phyloP scores from a whole-genome alignment of 1,140 invertebrate genomes.

The Drosophila kepulauana region DNA sequence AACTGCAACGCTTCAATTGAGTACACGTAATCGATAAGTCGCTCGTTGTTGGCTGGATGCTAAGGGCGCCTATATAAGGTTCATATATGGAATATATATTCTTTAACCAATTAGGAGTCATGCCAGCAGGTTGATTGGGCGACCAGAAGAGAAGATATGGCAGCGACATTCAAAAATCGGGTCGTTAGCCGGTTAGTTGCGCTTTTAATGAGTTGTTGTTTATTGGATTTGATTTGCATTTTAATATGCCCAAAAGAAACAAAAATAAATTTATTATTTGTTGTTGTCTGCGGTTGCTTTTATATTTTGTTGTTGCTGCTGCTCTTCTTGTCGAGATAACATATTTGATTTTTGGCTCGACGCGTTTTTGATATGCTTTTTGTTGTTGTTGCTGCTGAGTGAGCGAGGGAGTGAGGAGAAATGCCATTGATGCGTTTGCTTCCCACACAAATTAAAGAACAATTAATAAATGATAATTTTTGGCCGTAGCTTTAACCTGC shows the following conservation, averaged over 20 bases:
- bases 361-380: conserved; percentile 3
- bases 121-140: conserved; percentile 8
- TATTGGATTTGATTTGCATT: conserved; percentile 77
- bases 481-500: not conserved
- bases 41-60: not conserved
- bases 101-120: conserved; percentile 13
- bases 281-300: conserved; percentile 51
- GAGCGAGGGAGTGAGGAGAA: not conserved
- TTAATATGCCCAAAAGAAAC: conserved; percentile 44
- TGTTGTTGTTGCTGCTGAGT: no score
- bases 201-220: conserved; percentile 80
- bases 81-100: not conserved
- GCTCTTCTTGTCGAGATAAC: conserved; percentile 8
- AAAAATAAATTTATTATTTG: conserved; percentile 66
- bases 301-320: not conserved
- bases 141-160: not conserved
- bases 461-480: conserved; percentile 81
- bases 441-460: conserved; percentile 82
- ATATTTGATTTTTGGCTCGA: conserved; percentile 18
- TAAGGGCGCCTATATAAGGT: conserved; percentile 2
- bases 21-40: not conserved
- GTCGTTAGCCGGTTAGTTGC: conserved; percentile 64
- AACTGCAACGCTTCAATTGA: no score
- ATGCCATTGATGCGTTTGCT: conserved; percentile 61
- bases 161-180: conserved; percentile 29